Conservation (phyloP, 2,888 invertebrate species). For the Eupithecia subumbrata region DNA sequence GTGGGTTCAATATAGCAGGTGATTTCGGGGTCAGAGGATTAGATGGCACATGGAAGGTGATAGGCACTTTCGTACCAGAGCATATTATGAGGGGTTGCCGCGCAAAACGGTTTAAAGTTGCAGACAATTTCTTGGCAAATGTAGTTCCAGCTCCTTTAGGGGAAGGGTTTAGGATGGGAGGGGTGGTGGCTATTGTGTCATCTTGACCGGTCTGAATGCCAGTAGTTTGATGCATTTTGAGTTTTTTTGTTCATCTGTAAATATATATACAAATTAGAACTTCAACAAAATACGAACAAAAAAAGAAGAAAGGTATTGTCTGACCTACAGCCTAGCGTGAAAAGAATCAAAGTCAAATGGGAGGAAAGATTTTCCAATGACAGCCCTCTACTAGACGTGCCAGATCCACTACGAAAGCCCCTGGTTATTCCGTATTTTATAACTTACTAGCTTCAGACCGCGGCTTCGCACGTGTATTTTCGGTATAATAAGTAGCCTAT, state of each 20-base stretch:
- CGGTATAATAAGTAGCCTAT: too few relatives aligned
- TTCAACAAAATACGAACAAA: too few relatives aligned
- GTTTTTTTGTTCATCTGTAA: background rate
- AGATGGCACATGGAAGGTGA: background rate
- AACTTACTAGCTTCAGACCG: too few relatives aligned
- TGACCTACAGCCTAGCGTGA: too few relatives aligned
- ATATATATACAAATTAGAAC: background rate
- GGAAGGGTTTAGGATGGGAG: background rate
- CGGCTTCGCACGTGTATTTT: too few relatives aligned
- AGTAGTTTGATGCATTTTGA: constrained; percentile 1
- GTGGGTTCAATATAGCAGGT: background rate
- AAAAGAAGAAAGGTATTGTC: too few relatives aligned
- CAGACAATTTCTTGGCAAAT: background rate
- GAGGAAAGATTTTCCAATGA: too few relatives aligned
- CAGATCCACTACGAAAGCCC: too few relatives aligned
- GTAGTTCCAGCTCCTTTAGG: background rate
- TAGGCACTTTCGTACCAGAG: background rate
- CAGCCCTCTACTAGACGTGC: too few relatives aligned
- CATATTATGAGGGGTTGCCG: background rate
- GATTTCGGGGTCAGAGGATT: background rate
- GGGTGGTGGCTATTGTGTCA: background rate
- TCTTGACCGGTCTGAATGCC: background rate
- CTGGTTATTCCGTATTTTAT: too few relatives aligned
- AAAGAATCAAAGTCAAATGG: too few relatives aligned
- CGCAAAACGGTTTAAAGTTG: background rate